These are phyloP conservation scores for Phragmatobia fuliginosa DNA, from an alignment of 2,888 invertebrate genomes.

Conservation along the genomic window DNA sequence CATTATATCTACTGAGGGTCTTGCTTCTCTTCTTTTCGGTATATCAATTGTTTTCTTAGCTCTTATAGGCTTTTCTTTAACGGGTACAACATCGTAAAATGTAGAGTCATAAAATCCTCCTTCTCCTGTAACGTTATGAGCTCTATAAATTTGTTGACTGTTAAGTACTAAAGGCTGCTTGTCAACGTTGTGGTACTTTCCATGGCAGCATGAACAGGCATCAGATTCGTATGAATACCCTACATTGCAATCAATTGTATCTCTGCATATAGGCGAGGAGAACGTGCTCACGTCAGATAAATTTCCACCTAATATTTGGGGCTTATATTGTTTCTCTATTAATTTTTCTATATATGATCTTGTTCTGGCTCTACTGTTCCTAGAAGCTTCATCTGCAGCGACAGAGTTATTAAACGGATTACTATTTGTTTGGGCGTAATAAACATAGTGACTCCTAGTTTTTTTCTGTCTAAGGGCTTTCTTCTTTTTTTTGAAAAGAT, in stretches of 20 bases:
- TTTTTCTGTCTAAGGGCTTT: constrained; percentile 47
- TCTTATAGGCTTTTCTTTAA: constrained; percentile 67
- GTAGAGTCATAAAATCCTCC: constrained; percentile 70
- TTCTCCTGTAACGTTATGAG: constrained; percentile 35
- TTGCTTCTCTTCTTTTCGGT: constrained; percentile 51
- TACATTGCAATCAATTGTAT: constrained; percentile 33
- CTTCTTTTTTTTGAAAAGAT: constrained; percentile 53
- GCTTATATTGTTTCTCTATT: constrained; percentile 66
- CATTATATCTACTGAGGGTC: constrained; percentile 41
- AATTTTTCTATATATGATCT: constrained; percentile 59
- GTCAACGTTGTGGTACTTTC: constrained; percentile 70
- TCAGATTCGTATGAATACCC: constrained; percentile 56
- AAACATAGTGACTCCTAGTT: constrained; percentile 55
- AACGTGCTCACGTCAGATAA: constrained; percentile 64
- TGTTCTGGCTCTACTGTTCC: constrained; percentile 24
- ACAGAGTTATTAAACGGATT: constrained; percentile 50
- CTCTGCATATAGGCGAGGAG: constrained; percentile 72
- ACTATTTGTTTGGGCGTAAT: constrained; percentile 60
- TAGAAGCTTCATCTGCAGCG: constrained; percentile 8
- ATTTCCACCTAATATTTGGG: constrained; percentile 52
- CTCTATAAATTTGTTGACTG: constrained; percentile 29
- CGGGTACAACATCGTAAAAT: constrained; percentile 74
- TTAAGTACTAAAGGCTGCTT: constrained; percentile 46
- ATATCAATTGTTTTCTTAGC: constrained; percentile 47
- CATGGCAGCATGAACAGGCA: constrained; percentile 63